A percentile compares a stretch with the other conserved stretches of the same genome.
Evolutionary conservation across 2,797 vertebrate species (phyloP).

Genomic region (Chelmon rostratus): DNA sequence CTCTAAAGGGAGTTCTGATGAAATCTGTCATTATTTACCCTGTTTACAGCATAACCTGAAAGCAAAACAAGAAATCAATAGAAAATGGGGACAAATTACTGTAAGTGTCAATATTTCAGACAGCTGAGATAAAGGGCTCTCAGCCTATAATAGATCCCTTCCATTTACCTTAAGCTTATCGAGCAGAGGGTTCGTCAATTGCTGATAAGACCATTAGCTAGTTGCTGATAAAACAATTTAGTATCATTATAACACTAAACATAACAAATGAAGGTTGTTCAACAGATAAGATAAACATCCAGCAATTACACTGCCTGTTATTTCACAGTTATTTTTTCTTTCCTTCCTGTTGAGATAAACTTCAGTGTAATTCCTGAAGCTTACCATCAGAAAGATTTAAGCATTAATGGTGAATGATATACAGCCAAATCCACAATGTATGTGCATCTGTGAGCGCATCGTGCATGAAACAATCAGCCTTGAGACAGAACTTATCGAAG

Average conservation of each 20-base stretch:
- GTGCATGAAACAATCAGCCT: constrained; percentile 16
- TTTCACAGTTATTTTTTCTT: constrained; percentile 11
- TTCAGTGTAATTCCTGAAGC: neutral
- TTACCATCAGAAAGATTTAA: neutral
- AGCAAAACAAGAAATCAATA: constrained; percentile 85
- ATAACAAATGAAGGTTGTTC: constrained; percentile 64
- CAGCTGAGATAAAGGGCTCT: constrained; percentile 81
- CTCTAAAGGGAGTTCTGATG: constrained; percentile 49
- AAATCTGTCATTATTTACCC: constrained; percentile 82
- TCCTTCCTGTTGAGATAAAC: neutral
- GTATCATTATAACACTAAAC: constrained; percentile 67
- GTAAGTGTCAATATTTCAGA: constrained; percentile 84
- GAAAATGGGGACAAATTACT: constrained; percentile 82
- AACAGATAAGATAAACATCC: constrained; percentile 49
- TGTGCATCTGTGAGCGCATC: constrained; percentile 7
- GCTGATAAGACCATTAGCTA: constrained; percentile 76
- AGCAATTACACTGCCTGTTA: constrained; percentile 22
- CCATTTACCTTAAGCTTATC: constrained; percentile 77
- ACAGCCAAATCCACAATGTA: constrained; percentile 7
- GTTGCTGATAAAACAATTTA: constrained; percentile 79
- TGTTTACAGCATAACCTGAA: constrained; percentile 77
- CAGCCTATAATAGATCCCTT: constrained; percentile 77
- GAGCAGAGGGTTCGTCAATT: constrained; percentile 63
- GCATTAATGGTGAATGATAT: neutral
- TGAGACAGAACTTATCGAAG: constrained; percentile 18